phyloP scores from a whole-genome alignment of 2,888 invertebrate genomes.

The Allolobophora icterica region DNA sequence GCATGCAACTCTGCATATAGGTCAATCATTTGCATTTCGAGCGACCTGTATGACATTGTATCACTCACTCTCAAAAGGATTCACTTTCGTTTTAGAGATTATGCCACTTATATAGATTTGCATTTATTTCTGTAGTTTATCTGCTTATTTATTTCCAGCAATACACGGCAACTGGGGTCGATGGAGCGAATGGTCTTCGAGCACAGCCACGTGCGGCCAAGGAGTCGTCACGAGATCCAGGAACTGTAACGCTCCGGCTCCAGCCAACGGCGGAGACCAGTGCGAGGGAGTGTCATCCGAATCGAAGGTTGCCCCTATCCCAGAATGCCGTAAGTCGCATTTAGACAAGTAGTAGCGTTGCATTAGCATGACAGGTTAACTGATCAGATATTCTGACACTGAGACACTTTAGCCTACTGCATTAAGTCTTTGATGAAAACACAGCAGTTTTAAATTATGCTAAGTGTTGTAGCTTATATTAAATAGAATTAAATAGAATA shows the following conservation, averaged over 20 bases:
- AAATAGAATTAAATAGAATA: no score
- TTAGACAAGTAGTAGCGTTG: no score
- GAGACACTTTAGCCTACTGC: no score
- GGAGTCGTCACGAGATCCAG: slow-evolving; percentile 56
- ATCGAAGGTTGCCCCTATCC: slow-evolving; percentile 34
- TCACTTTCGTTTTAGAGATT: background rate
- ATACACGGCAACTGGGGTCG: slow-evolving; percentile 39
- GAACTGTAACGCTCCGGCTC: slow-evolving; percentile 59
- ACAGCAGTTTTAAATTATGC: background rate
- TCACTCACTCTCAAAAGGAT: background rate
- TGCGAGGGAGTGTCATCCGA: slow-evolving; percentile 58
- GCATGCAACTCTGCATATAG: background rate
- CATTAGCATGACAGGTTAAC: no score
- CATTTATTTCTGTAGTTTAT: background rate
- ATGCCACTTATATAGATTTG: background rate
- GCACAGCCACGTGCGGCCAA: slow-evolving; percentile 58
- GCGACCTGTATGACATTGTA: background rate
- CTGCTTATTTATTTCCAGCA: background rate
- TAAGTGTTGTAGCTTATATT: background rate
- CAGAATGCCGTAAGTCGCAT: slow-evolving; percentile 32
- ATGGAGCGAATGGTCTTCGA: slow-evolving; percentile 47
- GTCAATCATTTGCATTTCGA: background rate
- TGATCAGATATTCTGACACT: no score
- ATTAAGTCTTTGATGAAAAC: background rate
- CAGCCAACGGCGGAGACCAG: slow-evolving; percentile 57